Evolutionary conservation across 2,113 vertebrate genomes (phyloP).

Genomic region (Camelus dromedarius): DNA sequence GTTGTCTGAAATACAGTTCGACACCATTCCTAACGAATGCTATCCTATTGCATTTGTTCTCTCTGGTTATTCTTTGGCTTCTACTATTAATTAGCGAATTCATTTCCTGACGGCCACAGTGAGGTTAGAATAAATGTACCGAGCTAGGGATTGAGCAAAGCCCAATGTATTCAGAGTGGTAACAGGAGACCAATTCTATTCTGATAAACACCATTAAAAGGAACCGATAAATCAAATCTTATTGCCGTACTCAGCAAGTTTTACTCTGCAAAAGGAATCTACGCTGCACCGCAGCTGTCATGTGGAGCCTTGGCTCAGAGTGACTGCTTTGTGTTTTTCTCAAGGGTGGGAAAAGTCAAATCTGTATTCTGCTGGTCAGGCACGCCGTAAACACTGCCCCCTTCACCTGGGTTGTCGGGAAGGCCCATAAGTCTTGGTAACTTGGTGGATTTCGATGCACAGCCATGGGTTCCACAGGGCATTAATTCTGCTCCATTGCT

Average conservation of each 20-base stretch:
- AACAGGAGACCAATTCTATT: constrained; percentile 75
- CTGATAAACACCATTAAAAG: constrained; percentile 74
- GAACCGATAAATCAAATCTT: constrained; percentile 76
- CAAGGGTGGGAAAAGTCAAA: constrained; percentile 27
- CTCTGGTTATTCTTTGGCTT: constrained; percentile 59
- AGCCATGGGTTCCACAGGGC: constrained; percentile 58
- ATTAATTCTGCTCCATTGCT: constrained; percentile 72
- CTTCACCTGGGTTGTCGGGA: constrained; percentile 50
- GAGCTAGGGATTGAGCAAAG: constrained; percentile 43
- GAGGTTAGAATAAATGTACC: constrained; percentile 69
- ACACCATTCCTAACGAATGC: constrained; percentile 34
- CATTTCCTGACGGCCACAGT: constrained; percentile 63
- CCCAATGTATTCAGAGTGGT: constrained; percentile 57
- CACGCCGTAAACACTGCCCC: background rate
- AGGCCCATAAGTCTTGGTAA: constrained; percentile 43
- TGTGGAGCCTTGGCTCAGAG: constrained; percentile 65
- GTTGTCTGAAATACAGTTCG: constrained; percentile 21
- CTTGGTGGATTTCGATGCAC: constrained; percentile 56
- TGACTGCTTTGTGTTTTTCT: constrained; percentile 69
- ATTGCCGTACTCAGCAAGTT: constrained; percentile 76
- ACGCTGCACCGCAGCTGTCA: constrained; percentile 61
- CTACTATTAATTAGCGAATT: constrained; percentile 75
- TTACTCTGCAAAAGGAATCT: constrained; percentile 57
- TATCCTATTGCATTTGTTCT: constrained; percentile 31
- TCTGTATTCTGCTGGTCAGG: constrained; percentile 68